Conservation (phyloP, 2,113 vertebrate species). For the Anhinga anhinga region DNA sequence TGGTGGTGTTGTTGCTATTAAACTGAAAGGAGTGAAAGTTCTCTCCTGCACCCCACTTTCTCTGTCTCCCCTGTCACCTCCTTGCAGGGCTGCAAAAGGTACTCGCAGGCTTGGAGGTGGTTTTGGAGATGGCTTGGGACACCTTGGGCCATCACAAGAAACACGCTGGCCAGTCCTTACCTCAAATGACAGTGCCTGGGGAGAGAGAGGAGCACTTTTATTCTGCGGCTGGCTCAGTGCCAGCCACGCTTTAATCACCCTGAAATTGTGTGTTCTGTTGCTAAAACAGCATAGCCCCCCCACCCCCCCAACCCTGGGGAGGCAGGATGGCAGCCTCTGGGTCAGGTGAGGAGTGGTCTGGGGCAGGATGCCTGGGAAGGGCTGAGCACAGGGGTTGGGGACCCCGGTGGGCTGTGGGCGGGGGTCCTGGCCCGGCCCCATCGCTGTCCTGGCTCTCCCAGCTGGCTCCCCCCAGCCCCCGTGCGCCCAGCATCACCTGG, state of each 20-base stretch:
- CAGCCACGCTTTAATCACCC: neutral
- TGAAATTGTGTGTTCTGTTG: neutral
- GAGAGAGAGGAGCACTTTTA: neutral
- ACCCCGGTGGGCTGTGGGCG: rapidly evolving
- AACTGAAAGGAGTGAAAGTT: neutral
- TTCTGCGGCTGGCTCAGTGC: neutral
- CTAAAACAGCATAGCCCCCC: neutral
- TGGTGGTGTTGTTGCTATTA: neutral
- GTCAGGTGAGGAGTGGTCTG: neutral
- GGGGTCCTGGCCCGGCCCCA: neutral
- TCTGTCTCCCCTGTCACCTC: neutral
- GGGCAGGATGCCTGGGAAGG: neutral
- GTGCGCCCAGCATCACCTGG: neutral
- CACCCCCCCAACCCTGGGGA: neutral
- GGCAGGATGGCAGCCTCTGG: neutral
- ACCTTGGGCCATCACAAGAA: neutral
- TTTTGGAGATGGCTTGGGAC: neutral
- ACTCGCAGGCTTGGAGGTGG: rapidly evolving
- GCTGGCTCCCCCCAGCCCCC: neutral
- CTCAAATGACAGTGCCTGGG: neutral
- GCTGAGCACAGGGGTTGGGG: neutral
- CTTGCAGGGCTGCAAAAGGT: neutral
- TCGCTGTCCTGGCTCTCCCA: rapidly evolving
- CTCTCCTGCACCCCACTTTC: neutral
- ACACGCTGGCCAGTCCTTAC: neutral